Evolutionary conservation across 2,888 invertebrate genomes (phyloP).

Genomic region (Arge pagana): DNA sequence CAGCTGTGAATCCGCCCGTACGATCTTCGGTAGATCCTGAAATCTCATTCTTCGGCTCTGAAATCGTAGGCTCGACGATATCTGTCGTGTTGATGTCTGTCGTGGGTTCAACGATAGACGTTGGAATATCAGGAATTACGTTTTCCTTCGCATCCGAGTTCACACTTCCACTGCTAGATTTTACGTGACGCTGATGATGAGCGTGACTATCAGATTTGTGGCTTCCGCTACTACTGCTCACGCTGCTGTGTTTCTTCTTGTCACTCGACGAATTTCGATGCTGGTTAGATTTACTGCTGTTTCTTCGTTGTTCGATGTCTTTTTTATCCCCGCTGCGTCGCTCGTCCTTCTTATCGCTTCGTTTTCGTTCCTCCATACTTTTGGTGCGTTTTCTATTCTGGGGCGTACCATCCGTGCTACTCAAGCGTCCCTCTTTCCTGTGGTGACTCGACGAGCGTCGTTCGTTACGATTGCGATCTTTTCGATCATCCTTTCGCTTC

Average conservation of each 20-base stretch:
- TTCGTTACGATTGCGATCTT: constrained; percentile 39
- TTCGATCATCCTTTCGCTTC: constrained; percentile 45
- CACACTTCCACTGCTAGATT: constrained; percentile 35
- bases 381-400: constrained; percentile 21
- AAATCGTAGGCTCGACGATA: background rate
- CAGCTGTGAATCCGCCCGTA: too few species aligned
- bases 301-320: constrained; percentile 28
- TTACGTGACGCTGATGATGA: constrained; percentile 43
- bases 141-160: constrained; percentile 18
- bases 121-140: background rate
- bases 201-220: constrained; percentile 40
- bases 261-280: constrained; percentile 4
- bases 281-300: constrained; percentile 13
- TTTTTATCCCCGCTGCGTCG: constrained; percentile 22
- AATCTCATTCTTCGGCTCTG: background rate
- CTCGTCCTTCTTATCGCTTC: constrained; percentile 17
- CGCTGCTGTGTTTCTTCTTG: constrained; percentile 37
- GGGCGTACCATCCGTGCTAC: background rate
- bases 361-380: constrained; percentile 26
- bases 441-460: constrained; percentile 37
- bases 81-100: constrained; percentile 2
- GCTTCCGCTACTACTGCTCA: constrained; percentile 21
- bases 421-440: constrained; percentile 36
- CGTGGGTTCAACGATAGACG: background rate
- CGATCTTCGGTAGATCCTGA: background rate